These are phyloP conservation scores for Lytechinus variegatus DNA, from an alignment of 35 echinoderm and acorn worm species.

Conservation along the genomic window DNA sequence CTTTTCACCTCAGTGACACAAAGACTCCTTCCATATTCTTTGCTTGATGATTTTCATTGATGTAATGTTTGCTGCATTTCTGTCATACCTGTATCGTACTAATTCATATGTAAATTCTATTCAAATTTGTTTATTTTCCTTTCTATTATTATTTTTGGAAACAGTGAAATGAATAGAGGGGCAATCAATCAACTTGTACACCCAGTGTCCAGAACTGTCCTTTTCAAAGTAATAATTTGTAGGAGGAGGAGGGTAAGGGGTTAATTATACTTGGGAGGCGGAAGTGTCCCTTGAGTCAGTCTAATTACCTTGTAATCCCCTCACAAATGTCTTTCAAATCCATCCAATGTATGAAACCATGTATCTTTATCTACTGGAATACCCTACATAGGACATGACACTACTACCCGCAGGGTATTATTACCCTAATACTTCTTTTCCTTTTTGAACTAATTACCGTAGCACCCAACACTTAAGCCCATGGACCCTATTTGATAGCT, in stretches of 20 bases:
- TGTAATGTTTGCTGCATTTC: too few species aligned
- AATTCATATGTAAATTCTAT: too few species aligned
- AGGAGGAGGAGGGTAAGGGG: neutral
- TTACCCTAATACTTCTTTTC: conserved; percentile 21
- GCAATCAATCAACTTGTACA: neutral
- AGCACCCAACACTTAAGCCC: conserved; percentile 24
- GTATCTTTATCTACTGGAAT: neutral
- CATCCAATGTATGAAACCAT: neutral
- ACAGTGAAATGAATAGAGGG: neutral
- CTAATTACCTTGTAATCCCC: conserved; percentile 5
- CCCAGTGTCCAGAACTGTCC: neutral
- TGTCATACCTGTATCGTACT: too few species aligned
- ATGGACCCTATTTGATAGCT: neutral
- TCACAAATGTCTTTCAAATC: neutral
- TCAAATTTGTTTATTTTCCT: too few species aligned
- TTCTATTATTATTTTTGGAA: neutral
- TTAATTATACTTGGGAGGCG: neutral
- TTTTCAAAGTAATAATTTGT: neutral
- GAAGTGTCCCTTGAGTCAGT: neutral
- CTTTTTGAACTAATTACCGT: neutral
- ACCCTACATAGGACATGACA: neutral
- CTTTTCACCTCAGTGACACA: too few species aligned
- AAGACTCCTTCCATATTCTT: too few species aligned
- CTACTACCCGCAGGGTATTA: neutral
- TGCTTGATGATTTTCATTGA: too few species aligned